Conservation (phyloP, 2,113 vertebrate genomes). For the Peromyscus californicus region DNA sequence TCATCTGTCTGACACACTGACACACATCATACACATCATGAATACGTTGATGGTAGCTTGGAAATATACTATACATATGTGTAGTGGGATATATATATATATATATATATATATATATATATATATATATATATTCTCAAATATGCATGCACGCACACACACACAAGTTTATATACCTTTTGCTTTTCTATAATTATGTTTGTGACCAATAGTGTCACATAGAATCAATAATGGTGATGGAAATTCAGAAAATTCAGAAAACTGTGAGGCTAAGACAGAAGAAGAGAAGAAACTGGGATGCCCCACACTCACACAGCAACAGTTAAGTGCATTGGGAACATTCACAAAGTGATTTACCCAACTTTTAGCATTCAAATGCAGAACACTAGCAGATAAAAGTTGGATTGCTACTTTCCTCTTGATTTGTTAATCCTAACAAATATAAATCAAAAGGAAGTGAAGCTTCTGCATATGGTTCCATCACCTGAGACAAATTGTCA, state of each 20-base stretch:
- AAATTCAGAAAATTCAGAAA: not conserved
- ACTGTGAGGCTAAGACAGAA: rapidly evolving
- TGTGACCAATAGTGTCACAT: not conserved
- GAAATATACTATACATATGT: rapidly evolving
- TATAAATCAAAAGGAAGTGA: not conserved
- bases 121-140: not conserved
- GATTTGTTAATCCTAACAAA: not conserved
- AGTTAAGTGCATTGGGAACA: not conserved
- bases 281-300: not conserved
- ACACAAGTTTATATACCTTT: not conserved
- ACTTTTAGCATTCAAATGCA: not conserved
- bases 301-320: rapidly evolving
- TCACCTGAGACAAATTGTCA: not conserved
- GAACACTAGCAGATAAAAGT: not conserved
- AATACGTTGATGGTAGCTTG: too few relatives aligned
- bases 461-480: not conserved
- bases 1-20: too few relatives aligned
- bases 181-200: not conserved
- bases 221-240: not conserved
- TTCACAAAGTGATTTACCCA: too few relatives aligned
- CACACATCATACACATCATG: too few relatives aligned
- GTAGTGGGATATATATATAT: too few relatives aligned
- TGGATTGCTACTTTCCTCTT: not conserved
- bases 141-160: not conserved
- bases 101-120: not conserved